Evolutionary conservation across 2,113 vertebrate genomes (phyloP).

Genomic region (Cynocephalus volans): DNA sequence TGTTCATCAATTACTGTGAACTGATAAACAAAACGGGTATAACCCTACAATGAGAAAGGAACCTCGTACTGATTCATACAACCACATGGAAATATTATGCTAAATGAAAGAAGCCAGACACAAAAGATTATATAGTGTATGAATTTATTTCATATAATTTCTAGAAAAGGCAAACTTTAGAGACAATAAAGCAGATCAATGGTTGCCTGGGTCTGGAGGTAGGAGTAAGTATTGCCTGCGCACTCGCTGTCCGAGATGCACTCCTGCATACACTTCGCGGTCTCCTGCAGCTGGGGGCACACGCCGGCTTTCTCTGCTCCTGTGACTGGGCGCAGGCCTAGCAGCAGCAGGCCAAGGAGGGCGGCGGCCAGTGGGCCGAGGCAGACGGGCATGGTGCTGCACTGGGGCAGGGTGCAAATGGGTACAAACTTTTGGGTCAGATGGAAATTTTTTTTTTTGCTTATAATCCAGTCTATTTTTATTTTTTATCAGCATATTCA

Average conservation of each 20-base stretch:
- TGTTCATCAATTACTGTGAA: not conserved
- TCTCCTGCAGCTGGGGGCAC: conserved; percentile 28
- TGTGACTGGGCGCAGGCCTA: not conserved
- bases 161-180: not conserved
- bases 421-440: not conserved
- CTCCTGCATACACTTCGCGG: not conserved
- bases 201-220: not conserved
- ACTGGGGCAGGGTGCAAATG: not conserved
- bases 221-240: accelerated
- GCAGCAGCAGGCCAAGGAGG: conserved; percentile 69
- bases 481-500: no score
- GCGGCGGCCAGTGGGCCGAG: not conserved
- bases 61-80: not conserved
- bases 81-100: not conserved
- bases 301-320: conserved; percentile 58
- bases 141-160: not conserved
- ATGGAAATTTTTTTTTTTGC: not conserved
- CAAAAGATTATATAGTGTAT: not conserved
- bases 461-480: no score
- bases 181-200: not conserved
- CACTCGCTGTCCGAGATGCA: conserved; percentile 53
- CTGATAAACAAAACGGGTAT: not conserved
- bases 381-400: conserved; percentile 67
- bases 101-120: not conserved
- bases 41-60: not conserved